Conservation (phyloP, 2,888 invertebrate species). For the Trypoxylon attenuatum region DNA sequence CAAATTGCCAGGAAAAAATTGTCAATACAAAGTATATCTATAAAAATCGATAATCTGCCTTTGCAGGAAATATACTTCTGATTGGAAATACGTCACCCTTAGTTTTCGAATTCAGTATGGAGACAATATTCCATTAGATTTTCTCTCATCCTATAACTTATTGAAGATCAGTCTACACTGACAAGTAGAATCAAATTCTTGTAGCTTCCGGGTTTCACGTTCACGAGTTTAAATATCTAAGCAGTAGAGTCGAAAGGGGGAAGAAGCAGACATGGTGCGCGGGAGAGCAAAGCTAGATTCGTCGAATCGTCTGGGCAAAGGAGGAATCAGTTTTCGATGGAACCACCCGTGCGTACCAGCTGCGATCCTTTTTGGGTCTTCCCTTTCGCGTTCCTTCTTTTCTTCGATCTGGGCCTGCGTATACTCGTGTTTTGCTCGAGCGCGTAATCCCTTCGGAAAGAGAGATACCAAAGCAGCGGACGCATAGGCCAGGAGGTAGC, state of each 20-base stretch:
- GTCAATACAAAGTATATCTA: too few relatives aligned
- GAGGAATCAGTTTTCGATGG: constrained; percentile 53
- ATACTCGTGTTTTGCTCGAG: constrained; percentile 33
- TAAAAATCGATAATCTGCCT: too few relatives aligned
- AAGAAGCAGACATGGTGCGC: neutral
- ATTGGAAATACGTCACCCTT: too few relatives aligned
- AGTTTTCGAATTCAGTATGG: too few relatives aligned
- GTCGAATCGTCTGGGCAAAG: constrained; percentile 23
- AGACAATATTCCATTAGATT: too few relatives aligned
- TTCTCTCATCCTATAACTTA: too few relatives aligned
- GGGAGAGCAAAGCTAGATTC: constrained; percentile 10
- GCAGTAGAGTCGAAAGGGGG: too few relatives aligned
- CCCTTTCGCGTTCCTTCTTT: constrained; percentile 36
- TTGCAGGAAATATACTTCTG: too few relatives aligned
- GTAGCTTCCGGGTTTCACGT: too few relatives aligned
- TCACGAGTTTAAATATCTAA: too few relatives aligned
- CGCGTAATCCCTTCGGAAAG: constrained; percentile 43
- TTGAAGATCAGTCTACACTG: too few relatives aligned
- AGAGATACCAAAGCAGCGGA: neutral
- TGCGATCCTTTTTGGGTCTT: constrained; percentile 54
- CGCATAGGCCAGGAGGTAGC: neutral
- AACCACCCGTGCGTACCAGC: constrained; percentile 61
- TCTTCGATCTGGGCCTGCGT: constrained; percentile 18
- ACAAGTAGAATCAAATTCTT: too few relatives aligned
- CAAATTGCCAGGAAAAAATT: neutral